These are phyloP conservation scores for Magallana gigas DNA, from an alignment of 1,140 invertebrate genomes.

Conservation along the genomic window DNA sequence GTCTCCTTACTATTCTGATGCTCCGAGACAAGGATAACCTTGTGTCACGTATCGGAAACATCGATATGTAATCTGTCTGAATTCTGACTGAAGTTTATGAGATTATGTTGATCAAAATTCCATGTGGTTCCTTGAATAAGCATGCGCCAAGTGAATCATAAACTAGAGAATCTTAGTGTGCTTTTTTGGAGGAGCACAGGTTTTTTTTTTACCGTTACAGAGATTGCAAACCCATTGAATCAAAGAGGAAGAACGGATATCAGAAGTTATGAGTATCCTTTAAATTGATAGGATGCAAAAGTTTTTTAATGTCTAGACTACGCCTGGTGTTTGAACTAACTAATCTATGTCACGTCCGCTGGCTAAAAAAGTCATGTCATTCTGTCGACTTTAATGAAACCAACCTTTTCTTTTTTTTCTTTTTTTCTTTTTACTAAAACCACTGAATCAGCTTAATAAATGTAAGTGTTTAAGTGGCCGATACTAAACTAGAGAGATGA, in stretches of 20 bases:
- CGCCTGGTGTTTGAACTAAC: neutral
- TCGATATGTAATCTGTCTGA: neutral
- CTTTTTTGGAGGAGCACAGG: too few species aligned
- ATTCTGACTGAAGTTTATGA: neutral
- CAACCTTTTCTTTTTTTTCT: neutral
- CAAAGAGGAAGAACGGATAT: neutral
- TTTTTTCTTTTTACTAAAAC: neutral
- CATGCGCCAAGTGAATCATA: too few species aligned
- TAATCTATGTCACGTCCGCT: constrained; percentile 18
- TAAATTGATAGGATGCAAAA: neutral
- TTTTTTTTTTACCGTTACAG: too few species aligned
- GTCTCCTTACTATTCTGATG: neutral
- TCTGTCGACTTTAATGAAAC: neutral
- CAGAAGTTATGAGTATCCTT: neutral
- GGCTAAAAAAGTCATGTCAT: neutral
- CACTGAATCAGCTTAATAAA: neutral
- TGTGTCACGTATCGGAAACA: neutral
- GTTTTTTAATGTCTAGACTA: constrained; percentile 12
- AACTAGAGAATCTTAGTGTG: too few species aligned
- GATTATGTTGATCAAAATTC: neutral
- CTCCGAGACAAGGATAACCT: neutral
- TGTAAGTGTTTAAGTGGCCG: neutral
- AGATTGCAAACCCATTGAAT: too few species aligned
- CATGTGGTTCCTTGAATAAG: neutral
- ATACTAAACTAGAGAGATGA: neutral